Evolutionary conservation across 2,797 vertebrate genomes (phyloP).

Genomic region (Dermochelys coriacea): DNA sequence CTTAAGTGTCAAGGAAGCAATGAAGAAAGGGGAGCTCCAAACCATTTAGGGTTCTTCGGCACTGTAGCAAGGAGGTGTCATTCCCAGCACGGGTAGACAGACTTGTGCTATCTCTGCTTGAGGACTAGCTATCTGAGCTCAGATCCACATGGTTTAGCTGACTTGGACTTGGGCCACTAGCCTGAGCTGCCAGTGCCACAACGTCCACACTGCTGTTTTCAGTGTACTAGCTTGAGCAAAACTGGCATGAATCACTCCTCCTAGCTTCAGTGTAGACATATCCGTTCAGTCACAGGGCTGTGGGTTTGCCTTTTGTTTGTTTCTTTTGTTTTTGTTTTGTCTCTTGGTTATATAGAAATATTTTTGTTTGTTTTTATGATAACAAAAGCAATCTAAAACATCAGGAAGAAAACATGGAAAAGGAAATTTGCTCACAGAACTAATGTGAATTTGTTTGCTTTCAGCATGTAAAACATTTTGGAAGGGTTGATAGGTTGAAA

Average conservation of each 20-base stretch:
- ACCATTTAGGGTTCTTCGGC: not conserved
- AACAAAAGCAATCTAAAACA: not conserved
- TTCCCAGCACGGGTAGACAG: not conserved
- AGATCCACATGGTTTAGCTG: not conserved
- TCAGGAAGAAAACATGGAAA: not conserved
- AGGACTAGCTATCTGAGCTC: not conserved
- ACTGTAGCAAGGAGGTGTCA: not conserved
- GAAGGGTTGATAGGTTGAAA: not conserved
- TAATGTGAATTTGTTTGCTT: accelerated
- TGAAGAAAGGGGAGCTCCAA: not conserved
- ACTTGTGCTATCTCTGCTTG: not conserved
- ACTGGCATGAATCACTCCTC: no score
- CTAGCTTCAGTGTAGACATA: no score
- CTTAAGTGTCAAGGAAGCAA: not conserved
- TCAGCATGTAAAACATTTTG: not conserved
- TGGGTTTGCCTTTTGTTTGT: not conserved
- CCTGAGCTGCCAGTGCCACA: not conserved
- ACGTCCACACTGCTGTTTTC: not conserved
- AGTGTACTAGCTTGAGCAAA: not conserved
- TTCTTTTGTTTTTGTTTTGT: not conserved
- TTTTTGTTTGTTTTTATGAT: not conserved
- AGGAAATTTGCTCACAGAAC: not conserved
- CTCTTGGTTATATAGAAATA: not conserved
- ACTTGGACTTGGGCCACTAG: not conserved
- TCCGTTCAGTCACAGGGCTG: not conserved